These are phyloP conservation scores for Exephanes ischioxanthus DNA, from an alignment of 2,888 invertebrate species.

Conservation along the genomic window DNA sequence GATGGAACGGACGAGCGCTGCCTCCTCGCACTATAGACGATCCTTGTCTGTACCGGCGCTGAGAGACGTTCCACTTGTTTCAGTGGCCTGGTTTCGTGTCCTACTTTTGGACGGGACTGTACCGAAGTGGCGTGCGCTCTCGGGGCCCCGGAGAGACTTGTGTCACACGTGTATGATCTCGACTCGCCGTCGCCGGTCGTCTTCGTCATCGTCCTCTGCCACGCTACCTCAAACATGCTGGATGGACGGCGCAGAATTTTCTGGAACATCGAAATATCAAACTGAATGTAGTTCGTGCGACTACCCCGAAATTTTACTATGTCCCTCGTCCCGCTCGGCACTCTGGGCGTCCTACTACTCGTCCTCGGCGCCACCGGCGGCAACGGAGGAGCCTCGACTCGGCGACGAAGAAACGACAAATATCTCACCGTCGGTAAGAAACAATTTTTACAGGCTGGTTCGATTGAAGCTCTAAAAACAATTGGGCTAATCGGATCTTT, in stretches of 20 bases:
- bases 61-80: slow-evolving; percentile 84
- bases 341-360: slow-evolving; percentile 63
- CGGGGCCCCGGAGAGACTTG: slow-evolving; percentile 31
- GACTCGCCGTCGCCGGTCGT: not conserved
- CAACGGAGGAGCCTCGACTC: not conserved
- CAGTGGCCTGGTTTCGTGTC: slow-evolving; percentile 84
- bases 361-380: slow-evolving; percentile 22
- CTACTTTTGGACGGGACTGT: slow-evolving; percentile 80
- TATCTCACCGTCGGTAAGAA: slow-evolving; percentile 77
- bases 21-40: slow-evolving; percentile 16
- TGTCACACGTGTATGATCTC: not conserved
- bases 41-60: slow-evolving; percentile 69
- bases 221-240: slow-evolving; percentile 19
- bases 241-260: not conserved
- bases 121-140: slow-evolving; percentile 59
- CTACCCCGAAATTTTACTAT: slow-evolving; percentile 19
- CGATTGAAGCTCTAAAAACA: not conserved
- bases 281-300: not conserved
- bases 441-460: not conserved
- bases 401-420: slow-evolving; percentile 77
- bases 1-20: slow-evolving; percentile 19
- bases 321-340: slow-evolving; percentile 59
- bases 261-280: slow-evolving; percentile 23
- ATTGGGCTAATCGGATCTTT: not conserved
- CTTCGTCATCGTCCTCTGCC: not conserved